Conservation (phyloP, 2,797 vertebrate genomes). For the Lepilemur ruficaudatus region DNA sequence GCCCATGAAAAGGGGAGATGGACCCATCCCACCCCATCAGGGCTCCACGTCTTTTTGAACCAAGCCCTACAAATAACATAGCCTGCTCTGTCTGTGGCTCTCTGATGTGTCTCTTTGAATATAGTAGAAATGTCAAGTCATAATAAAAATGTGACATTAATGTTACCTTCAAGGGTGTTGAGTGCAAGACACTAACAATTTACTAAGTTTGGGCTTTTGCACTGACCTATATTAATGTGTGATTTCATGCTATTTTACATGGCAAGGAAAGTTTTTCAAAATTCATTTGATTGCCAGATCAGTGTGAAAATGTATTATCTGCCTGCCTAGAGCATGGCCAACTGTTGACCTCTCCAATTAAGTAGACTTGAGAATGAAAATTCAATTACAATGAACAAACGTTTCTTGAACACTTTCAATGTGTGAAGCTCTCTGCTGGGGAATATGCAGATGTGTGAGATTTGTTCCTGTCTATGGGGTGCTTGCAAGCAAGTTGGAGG, state of each 20-base stretch:
- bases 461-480: not conserved
- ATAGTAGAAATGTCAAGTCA: constrained; percentile 36
- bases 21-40: not conserved
- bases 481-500: not conserved
- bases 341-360: constrained; percentile 75
- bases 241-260: constrained; percentile 73
- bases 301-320: constrained; percentile 76
- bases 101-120: constrained; percentile 4
- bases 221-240: constrained; percentile 67
- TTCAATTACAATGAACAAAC: constrained; percentile 73
- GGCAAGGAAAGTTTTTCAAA: constrained; percentile 56
- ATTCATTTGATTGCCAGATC: constrained; percentile 70
- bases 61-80: not conserved
- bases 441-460: not conserved
- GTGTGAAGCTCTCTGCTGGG: not conserved
- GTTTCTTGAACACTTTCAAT: constrained; percentile 40
- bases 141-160: constrained; percentile 66
- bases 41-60: not conserved
- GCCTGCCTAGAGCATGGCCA: constrained; percentile 66
- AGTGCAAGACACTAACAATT: constrained; percentile 67
- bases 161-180: constrained; percentile 49
- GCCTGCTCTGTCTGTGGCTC: not conserved
- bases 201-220: constrained; percentile 65
- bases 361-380: constrained; percentile 65
- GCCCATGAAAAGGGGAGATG: not conserved